Base-by-base conservation (phyloP, 2,888 invertebrate species). In the Epistrophella euchroma region DNA sequence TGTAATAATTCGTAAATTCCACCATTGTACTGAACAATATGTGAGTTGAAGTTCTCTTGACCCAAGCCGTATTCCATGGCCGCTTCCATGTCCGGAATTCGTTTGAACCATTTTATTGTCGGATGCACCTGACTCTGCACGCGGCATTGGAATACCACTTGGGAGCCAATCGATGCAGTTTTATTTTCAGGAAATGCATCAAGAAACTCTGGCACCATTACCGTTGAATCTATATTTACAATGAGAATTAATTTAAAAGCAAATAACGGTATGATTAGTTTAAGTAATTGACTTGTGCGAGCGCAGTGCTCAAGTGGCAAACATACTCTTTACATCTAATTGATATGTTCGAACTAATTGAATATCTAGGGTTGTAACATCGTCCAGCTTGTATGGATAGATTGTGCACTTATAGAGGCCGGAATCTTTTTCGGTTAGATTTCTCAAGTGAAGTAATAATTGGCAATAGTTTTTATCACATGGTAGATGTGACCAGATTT, bases 321-420 rank as follows among this genome's bases (percentile, higher is more conserved):
- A 85, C 90, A 88, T 84, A 92, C 92, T 91, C 81, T 90, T 91
- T 5, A 92, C 90, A 89, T 92, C 91, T 87, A 92, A 83, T 82
- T 91, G 91, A 89, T 90, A 92, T 13, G 90, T 91, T 77, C 91
- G 89, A n/a, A 91, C 91, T 9, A 92, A 84, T 88, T 91, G 91
- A 62, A 92, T 91, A 70, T 91, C 90, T 52, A 91, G 89, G 1
- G 90, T 85, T 28, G 89, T 90, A 0, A 87, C 70, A 11, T 90
- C 81, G 83, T 91, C 90, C 73, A 88, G 87, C 3, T 89, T 87
- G 70, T 90, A 90, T 0, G 92, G 92, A 79, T 90, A 89, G 4
- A 92, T 90, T 17, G 90, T 91, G 88, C 92, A 92, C 84, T 91
- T 91, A 73, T 92, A 92, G 11, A 92, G 89, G 0, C 92, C 92